Evolutionary conservation across 2,888 invertebrate genomes (phyloP).

Genomic region (Endotricha flammealis): DNA sequence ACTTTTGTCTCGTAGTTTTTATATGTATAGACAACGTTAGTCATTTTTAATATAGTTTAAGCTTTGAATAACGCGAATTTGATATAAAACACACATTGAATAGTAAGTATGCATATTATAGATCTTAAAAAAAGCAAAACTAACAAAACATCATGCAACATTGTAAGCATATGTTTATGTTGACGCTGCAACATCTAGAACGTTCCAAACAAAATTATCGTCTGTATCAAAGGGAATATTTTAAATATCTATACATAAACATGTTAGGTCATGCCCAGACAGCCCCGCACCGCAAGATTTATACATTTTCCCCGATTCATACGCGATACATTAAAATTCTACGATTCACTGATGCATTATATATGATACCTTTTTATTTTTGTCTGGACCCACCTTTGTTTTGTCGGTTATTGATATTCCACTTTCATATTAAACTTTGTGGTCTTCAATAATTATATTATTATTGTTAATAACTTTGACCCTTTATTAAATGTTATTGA

Average conservation of each 20-base stretch:
- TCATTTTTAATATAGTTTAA: too few species aligned
- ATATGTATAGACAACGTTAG: too few species aligned
- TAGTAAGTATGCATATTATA: too few species aligned
- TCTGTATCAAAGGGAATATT: conserved; percentile 78
- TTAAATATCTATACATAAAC: conserved; percentile 71
- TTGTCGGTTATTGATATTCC: conserved; percentile 49
- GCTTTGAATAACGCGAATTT: too few species aligned
- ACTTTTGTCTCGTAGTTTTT: too few species aligned
- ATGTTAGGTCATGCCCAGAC: conserved; percentile 56
- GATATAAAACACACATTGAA: too few species aligned
- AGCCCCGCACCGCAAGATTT: conserved; percentile 66
- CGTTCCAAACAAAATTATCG: conserved; percentile 69
- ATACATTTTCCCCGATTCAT: conserved; percentile 44
- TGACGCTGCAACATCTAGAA: conserved; percentile 47
- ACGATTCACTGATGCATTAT: conserved; percentile 63
- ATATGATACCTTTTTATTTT: conserved; percentile 57
- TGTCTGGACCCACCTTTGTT: conserved; percentile 61
- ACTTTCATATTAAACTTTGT: too few species aligned
- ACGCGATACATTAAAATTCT: conserved; percentile 58
- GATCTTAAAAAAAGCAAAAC: too few species aligned
- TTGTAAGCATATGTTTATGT: conserved; percentile 42
- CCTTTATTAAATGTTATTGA: too few species aligned
- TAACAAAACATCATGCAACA: too few species aligned
- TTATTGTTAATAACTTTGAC: too few species aligned
- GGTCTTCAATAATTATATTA: too few species aligned